Evolutionary conservation across 2,797 vertebrate species (phyloP).

Genomic region (Mus spretus): DNA sequence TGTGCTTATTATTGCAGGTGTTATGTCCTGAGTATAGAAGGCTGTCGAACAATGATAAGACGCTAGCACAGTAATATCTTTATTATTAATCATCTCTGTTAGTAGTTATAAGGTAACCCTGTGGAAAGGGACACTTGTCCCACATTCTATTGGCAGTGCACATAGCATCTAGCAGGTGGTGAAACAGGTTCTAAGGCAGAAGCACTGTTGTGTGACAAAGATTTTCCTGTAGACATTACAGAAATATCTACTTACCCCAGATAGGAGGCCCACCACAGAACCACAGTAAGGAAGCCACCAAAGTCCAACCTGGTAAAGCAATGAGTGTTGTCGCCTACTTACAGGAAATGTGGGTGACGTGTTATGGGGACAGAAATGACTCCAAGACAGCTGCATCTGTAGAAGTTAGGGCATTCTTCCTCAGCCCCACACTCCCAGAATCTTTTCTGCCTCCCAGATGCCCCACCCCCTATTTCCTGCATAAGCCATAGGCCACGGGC

Average conservation of each 20-base stretch:
- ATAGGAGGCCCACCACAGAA: not conserved
- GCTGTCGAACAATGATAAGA: not conserved
- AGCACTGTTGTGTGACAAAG: not conserved
- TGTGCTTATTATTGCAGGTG: not conserved
- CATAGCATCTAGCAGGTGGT: not conserved
- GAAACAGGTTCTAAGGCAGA: not conserved
- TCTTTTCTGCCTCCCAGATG: too few species aligned
- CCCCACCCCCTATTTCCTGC: too few species aligned
- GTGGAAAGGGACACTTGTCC: not conserved
- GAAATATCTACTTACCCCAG: not conserved
- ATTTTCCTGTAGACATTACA: not conserved
- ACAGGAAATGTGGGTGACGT: not conserved
- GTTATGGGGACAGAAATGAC: not conserved
- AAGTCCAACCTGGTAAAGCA: not conserved
- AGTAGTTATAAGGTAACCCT: not conserved
- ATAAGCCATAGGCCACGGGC: too few species aligned
- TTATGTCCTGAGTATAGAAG: not conserved
- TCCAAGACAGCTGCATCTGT: not conserved
- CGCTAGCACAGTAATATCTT: not conserved
- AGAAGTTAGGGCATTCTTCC: too few species aligned
- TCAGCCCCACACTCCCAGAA: too few species aligned
- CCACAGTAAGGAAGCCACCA: not conserved
- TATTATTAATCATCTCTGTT: not conserved
- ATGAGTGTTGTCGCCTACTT: not conserved
- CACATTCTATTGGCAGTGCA: not conserved